phyloP scores from a whole-genome alignment of 2,888 invertebrate species.

The Agrilus biguttatus region DNA sequence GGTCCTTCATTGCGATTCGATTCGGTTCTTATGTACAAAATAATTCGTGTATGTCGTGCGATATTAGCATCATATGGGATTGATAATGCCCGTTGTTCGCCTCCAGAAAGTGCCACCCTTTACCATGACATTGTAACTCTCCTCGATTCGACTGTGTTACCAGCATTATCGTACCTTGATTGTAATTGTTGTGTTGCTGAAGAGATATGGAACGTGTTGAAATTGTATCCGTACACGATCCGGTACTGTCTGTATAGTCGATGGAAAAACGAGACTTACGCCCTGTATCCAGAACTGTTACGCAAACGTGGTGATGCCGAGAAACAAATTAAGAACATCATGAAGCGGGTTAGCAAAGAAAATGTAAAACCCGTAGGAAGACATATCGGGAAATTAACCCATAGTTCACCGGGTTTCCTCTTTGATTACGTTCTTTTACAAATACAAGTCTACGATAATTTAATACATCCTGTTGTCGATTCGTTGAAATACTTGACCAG shows the following conservation, averaged over 20 bases:
- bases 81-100: constrained; percentile 17
- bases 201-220: constrained; percentile 85
- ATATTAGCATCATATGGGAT: constrained; percentile 21
- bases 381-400: constrained; percentile 90
- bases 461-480: constrained; percentile 78
- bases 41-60: constrained; percentile 40
- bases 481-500: constrained; percentile 91
- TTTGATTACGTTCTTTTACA: constrained; percentile 70
- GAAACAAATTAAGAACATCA: constrained; percentile 86
- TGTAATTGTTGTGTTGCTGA: constrained; percentile 94
- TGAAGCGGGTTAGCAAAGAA: constrained; percentile 96
- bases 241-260: constrained; percentile 78
- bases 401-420: constrained; percentile 87
- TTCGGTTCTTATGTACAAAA: constrained; percentile 80
- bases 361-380: constrained; percentile 95
- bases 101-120: constrained; percentile 38
- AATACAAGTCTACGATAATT: constrained; percentile 31
- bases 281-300: constrained; percentile 69
- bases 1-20: constrained; percentile 83
- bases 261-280: constrained; percentile 88
- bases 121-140: constrained; percentile 76
- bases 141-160: constrained; percentile 78
- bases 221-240: constrained; percentile 74
- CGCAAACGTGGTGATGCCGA: constrained; percentile 74
- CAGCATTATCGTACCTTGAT: constrained; percentile 80